A percentile compares a stretch with the other conserved stretches of the same genome.
Evolutionary conservation across 2,888 invertebrate species (phyloP).

Genomic region (Drosophila formosana): DNA sequence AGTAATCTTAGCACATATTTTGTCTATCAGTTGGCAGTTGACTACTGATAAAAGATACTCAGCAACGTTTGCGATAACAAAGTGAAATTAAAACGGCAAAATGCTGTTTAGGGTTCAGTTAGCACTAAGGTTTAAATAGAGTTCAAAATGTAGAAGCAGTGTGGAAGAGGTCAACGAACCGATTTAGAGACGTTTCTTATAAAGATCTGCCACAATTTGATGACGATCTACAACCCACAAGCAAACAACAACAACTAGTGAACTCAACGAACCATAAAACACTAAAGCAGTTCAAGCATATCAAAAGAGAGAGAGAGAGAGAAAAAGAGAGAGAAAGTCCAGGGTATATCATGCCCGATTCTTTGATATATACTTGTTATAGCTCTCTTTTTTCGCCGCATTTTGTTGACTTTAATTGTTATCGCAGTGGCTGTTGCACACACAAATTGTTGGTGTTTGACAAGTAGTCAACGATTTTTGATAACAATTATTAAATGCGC

Average conservation of each 20-base stretch:
- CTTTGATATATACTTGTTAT: conserved; percentile 3
- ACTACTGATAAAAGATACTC: conserved; percentile 4
- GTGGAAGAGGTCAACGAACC: conserved; percentile 51
- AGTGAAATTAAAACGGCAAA: conserved; percentile 15
- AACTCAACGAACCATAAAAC: conserved; percentile 70
- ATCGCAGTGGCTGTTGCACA: conserved; percentile 66
- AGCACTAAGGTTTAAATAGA: conserved; percentile 33
- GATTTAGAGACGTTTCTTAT: conserved; percentile 5
- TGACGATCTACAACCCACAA: conserved; percentile 43
- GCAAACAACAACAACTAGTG: conserved; percentile 8
- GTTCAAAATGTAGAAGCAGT: conserved; percentile 6
- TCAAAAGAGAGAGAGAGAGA: conserved; percentile 29
- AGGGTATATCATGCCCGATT: conserved; percentile 3
- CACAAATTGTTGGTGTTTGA: conserved; percentile 74
- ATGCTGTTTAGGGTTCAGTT: conserved; percentile 6
- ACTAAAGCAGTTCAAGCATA: conserved; percentile 61
- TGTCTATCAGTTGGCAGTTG: conserved; percentile 4
- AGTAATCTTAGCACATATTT: conserved; percentile 2
- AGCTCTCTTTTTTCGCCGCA: conserved; percentile 32
- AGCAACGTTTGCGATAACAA: conserved; percentile 23
- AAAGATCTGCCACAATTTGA: conserved; percentile 46
- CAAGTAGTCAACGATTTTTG: conserved; percentile 76
- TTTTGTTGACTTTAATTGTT: conserved; percentile 74
- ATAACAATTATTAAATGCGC: conserved; percentile 66
- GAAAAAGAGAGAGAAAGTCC: background rate